phyloP scores from a whole-genome alignment of 2,888 invertebrate genomes.

The Sphaerophoria taeniata region DNA sequence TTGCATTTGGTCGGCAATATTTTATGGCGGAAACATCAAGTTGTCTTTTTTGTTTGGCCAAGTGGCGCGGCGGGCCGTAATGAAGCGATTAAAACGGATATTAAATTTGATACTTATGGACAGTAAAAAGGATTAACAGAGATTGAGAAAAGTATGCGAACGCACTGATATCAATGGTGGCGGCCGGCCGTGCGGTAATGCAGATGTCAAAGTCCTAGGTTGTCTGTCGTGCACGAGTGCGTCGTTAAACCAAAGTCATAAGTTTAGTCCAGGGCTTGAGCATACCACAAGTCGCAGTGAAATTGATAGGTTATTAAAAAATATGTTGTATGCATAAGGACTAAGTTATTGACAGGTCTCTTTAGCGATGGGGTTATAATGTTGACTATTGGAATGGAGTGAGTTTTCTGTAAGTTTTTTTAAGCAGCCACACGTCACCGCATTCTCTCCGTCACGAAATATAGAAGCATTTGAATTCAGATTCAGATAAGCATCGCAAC shows the following conservation, averaged over 20 bases:
- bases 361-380: no score
- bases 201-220: slow-evolving; percentile 23
- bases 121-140: slow-evolving; percentile 68
- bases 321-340: slow-evolving; percentile 28
- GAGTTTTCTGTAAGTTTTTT: no score
- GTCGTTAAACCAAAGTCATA: slow-evolving; percentile 66
- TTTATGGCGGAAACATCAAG: slow-evolving; percentile 71
- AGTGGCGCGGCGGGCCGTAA: slow-evolving; percentile 62
- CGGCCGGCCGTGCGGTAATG: slow-evolving; percentile 9
- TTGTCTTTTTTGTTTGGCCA: slow-evolving; percentile 41
- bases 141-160: slow-evolving; percentile 56
- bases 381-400: no score
- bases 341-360: slow-evolving; percentile 40
- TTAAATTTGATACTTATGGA: slow-evolving; percentile 74
- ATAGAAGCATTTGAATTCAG: no score
- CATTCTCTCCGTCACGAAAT: no score
- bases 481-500: no score
- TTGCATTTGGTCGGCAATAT: slow-evolving; percentile 66
- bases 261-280: slow-evolving; percentile 58
- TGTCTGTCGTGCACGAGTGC: slow-evolving; percentile 13
- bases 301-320: slow-evolving; percentile 63
- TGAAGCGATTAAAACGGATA: slow-evolving; percentile 73
- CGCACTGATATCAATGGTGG: not conserved
- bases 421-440: no score
- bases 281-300: slow-evolving; percentile 2